Percentiles rank a stretch among this genome's conserved stretches.
phyloP scores from a whole-genome alignment of 2,113 vertebrate genomes.

The Neolamprologus sp. region DNA sequence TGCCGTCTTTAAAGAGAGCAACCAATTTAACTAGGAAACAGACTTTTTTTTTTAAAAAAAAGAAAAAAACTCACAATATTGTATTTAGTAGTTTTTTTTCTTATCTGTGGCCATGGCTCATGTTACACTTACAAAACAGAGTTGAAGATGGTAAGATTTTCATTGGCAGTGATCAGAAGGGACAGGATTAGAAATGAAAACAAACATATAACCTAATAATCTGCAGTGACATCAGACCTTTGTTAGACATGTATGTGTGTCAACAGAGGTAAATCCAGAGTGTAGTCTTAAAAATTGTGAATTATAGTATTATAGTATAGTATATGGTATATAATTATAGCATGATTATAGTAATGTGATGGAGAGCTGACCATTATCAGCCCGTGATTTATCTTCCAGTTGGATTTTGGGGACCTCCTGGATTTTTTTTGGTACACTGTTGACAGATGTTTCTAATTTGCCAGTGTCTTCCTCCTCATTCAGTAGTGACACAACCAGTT shows the following conservation, averaged over 20 bases:
- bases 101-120: neutral
- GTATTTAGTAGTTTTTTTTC: neutral
- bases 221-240: neutral
- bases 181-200: neutral
- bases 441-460: neutral
- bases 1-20: neutral
- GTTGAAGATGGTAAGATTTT: neutral
- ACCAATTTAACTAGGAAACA: neutral
- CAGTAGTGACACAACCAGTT: neutral
- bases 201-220: neutral
- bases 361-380: neutral
- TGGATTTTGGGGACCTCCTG: neutral
- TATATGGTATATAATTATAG: neutral
- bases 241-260: neutral
- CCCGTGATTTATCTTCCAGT: neutral
- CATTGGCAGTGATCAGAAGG: neutral
- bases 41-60: rapidly evolving
- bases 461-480: neutral
- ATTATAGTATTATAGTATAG: neutral
- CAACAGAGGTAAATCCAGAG: neutral
- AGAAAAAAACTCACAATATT: rapidly evolving
- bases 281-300: neutral
- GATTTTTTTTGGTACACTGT: neutral
- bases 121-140: neutral
- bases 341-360: neutral